Conservation (phyloP, 2,797 vertebrate genomes). For the Gymnodraco acuticeps region DNA sequence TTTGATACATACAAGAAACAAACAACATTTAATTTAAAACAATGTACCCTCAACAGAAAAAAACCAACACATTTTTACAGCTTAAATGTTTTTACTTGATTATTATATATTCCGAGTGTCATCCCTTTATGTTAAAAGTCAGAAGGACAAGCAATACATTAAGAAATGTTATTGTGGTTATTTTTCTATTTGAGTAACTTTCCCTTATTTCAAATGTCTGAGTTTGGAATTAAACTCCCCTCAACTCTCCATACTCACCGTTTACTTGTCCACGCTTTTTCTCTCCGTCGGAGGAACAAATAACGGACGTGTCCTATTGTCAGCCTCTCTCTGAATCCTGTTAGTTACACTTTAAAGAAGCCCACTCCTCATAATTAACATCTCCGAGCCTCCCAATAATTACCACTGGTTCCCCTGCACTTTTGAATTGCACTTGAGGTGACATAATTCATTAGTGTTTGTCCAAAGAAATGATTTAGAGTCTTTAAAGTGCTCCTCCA, state of each 20-base stretch:
- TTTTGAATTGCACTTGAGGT: conserved; percentile 79
- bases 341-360: conserved; percentile 74
- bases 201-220: background rate
- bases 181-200: background rate
- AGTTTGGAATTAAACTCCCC: background rate
- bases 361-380: conserved; percentile 71
- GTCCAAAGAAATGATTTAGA: conserved; percentile 86
- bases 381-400: conserved; percentile 75
- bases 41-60: background rate
- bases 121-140: background rate
- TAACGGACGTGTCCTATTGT: conserved; percentile 5
- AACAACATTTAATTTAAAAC: conserved; percentile 14
- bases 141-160: background rate
- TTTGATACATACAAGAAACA: conserved; percentile 9
- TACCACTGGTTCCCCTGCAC: conserved; percentile 75
- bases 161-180: background rate
- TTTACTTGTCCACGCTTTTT: background rate
- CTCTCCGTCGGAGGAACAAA: conserved; percentile 15
- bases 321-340: conserved; percentile 48
- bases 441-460: conserved; percentile 88
- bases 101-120: background rate
- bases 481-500: conserved; percentile 91
- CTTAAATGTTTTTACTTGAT: background rate
- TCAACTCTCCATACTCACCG: background rate
- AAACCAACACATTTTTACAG: background rate